Percentiles rank a stretch among this genome's conserved stretches.
phyloP scores from a whole-genome alignment of 2,113 vertebrate species.

The Ranitomeya variabilis region DNA sequence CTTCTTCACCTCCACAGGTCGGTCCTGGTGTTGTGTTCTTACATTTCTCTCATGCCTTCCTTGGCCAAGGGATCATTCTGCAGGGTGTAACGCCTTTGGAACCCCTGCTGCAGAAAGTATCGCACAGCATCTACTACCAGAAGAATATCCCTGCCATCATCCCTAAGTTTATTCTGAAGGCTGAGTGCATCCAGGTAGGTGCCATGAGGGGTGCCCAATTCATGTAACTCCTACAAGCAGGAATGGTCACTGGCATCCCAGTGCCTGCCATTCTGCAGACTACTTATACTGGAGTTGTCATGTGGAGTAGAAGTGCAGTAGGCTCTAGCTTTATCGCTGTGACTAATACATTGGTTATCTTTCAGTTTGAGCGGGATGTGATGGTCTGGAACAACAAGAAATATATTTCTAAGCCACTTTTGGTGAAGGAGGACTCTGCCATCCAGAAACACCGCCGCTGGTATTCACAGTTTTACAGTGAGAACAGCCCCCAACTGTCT shows the following conservation, averaged over 20 bases:
- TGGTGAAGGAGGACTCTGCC: slow-evolving; percentile 78
- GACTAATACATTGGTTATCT: background rate
- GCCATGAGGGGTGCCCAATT: background rate
- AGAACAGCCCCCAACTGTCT: slow-evolving; percentile 70
- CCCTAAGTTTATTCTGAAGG: slow-evolving; percentile 79
- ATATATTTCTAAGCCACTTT: slow-evolving; percentile 76
- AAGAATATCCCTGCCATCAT: slow-evolving; percentile 69
- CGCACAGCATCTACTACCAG: slow-evolving; percentile 82
- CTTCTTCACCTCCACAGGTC: slow-evolving; percentile 66
- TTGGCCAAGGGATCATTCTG: slow-evolving; percentile 78
- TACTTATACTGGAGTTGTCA: too few species aligned
- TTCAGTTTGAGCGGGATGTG: slow-evolving; percentile 81
- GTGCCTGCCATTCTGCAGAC: too few species aligned
- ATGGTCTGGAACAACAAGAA: slow-evolving; percentile 88
- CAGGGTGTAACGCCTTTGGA: slow-evolving; percentile 81
- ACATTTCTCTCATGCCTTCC: slow-evolving; percentile 72
- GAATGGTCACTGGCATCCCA: too few species aligned
- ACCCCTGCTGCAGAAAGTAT: slow-evolving; percentile 79
- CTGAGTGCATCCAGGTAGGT: slow-evolving; percentile 78
- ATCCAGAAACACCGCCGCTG: slow-evolving; percentile 81
- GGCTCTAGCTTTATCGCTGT: background rate
- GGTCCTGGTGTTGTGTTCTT: slow-evolving; percentile 81
- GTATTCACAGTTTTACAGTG: slow-evolving; percentile 82
- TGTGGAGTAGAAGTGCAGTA: background rate
- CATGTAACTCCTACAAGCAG: too few species aligned